Evolutionary conservation across 1,140 invertebrate species (phyloP), one percentile per base, ranked within the genome.

Genomic region (Battus philenor): DNA sequence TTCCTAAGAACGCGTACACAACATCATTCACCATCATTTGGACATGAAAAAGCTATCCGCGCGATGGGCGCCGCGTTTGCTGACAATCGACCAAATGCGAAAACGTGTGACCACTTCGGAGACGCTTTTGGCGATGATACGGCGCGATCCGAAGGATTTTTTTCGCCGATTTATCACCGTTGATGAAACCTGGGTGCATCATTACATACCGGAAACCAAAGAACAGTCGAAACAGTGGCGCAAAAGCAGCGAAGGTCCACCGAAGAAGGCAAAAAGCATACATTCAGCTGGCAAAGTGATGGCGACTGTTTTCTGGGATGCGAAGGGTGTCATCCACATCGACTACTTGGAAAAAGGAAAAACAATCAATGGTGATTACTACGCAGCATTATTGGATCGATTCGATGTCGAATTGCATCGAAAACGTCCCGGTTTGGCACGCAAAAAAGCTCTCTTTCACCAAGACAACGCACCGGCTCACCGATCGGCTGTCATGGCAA

Each of bases 121-220:
- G 33, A 26, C 38, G 24, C 50, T 31, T 51, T 69, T 68, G 31
- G 27, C 33, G 44, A 16, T 50, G 51, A 67, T 62, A 59, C 61
- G 60, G 39, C 51, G 55, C 33, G 59, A 68, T 59, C 41, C 47
- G 43, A 38, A 49, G 1, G 47, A 41, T 13, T 66, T 74, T 61
- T 59, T 66, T 47, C 48, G 22, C 15, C 39, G 50, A 52, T 43
- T 43, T 13, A 20, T 54, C 9, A 76, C 70, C 33, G 58, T 64
- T 5, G 64, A 77, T 47, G 59, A 77, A 71, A 71, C 62, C 20
- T 79, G 62, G 70, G 63, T 75, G 11, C 62, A 79, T 48, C 7
- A n/a, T 2, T 5, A 32, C 30, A 15, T 13, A 15, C 30, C 68
- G 32, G 30, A 32, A n/a, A 32, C 62, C 15, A 77, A 73, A 39